These are phyloP conservation scores for Solea senegalensis DNA, from an alignment of 2,113 vertebrate genomes.

Conservation along the genomic window DNA sequence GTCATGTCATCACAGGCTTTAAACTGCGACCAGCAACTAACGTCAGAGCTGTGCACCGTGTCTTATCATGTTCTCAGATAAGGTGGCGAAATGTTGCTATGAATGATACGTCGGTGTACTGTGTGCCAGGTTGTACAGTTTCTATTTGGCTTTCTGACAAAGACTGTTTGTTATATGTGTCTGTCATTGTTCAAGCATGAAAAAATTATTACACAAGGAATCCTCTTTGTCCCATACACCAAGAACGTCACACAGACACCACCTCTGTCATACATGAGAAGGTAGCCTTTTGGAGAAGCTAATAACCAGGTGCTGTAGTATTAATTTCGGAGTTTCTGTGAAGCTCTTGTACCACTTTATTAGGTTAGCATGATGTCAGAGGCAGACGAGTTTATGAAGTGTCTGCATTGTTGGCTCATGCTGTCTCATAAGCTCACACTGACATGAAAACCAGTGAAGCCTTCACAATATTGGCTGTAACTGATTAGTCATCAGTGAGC, in stretches of 20 bases:
- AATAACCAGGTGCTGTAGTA: slow-evolving; percentile 57
- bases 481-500: slow-evolving; percentile 58
- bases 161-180: slow-evolving; percentile 3
- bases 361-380: slow-evolving; percentile 54
- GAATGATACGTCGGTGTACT: background rate
- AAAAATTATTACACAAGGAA: slow-evolving; percentile 25
- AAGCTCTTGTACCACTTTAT: slow-evolving; percentile 25
- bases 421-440: slow-evolving; percentile 34
- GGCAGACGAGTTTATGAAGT: slow-evolving; percentile 37
- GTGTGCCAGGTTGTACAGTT: slow-evolving; percentile 2
- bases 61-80: slow-evolving; percentile 23
- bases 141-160: background rate
- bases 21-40: slow-evolving; percentile 20
- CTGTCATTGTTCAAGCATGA: slow-evolving; percentile 6
- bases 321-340: slow-evolving; percentile 41
- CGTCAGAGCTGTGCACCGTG: slow-evolving; percentile 41
- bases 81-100: slow-evolving; percentile 6
- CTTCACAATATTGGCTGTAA: slow-evolving; percentile 37
- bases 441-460: slow-evolving; percentile 25
- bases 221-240: slow-evolving; percentile 14
- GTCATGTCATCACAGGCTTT: slow-evolving; percentile 23
- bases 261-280: slow-evolving; percentile 4
- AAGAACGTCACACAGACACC: slow-evolving; percentile 14
- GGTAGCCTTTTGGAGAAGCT: slow-evolving; percentile 29
- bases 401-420: slow-evolving; percentile 32